Percentiles rank a stretch among this genome's conserved stretches.
phyloP scores from a whole-genome alignment of 2,113 vertebrate species.

The Upupa epops region DNA sequence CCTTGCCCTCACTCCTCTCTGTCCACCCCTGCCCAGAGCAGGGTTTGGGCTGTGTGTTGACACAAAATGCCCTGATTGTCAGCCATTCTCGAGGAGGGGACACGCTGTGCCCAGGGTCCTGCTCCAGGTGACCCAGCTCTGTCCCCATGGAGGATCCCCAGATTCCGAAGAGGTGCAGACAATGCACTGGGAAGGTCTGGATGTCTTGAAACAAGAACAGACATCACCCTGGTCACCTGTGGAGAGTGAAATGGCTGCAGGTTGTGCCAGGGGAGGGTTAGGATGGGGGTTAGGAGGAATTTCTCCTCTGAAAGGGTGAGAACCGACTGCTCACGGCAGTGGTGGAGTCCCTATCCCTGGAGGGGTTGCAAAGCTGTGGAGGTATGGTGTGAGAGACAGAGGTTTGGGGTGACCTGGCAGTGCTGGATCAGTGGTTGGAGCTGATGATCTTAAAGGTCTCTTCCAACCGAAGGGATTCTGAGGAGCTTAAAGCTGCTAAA shows the following conservation, averaged over 20 bases:
- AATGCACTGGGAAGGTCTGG: rapidly evolving
- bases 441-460: too few relatives aligned
- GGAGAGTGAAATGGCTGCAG: too few relatives aligned
- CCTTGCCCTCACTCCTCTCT: neutral
- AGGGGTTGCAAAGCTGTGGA: too few relatives aligned
- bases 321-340: too few relatives aligned
- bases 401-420: too few relatives aligned
- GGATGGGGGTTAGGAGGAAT: too few relatives aligned
- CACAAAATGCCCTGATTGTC: rapidly evolving
- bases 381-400: too few relatives aligned
- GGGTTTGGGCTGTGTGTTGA: neutral
- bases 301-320: too few relatives aligned
- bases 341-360: too few relatives aligned
- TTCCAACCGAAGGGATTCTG: too few relatives aligned
- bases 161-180: neutral
- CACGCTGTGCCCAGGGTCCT: neutral
- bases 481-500: neutral
- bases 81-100: rapidly evolving
- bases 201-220: neutral
- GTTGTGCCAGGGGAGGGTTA: too few relatives aligned
- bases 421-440: too few relatives aligned
- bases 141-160: rapidly evolving
- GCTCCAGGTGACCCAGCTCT: neutral
- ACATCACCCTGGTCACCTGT: neutral
- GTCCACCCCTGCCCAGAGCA: neutral